These are phyloP conservation scores for Geotrypetes seraphini DNA, from an alignment of 2,797 vertebrate species.

Conservation along the genomic window DNA sequence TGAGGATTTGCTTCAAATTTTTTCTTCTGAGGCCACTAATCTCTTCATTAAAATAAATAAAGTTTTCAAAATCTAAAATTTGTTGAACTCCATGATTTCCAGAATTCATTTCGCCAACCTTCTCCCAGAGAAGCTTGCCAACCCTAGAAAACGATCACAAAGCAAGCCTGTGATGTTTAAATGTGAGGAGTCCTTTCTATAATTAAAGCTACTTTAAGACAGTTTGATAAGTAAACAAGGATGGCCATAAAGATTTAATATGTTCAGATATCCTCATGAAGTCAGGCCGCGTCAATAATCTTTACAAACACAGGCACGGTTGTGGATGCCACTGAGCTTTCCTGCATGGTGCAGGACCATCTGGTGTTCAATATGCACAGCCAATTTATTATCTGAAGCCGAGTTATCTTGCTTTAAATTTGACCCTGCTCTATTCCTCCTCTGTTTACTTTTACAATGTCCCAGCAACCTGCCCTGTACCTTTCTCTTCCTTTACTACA, in stretches of 20 bases:
- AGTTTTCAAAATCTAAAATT: too few relatives aligned
- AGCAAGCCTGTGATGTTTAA: too few relatives aligned
- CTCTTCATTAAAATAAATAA: too few relatives aligned
- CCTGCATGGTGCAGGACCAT: constrained; percentile 35
- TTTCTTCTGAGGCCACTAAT: too few relatives aligned
- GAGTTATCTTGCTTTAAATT: constrained; percentile 26
- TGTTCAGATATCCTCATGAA: constrained; percentile 31
- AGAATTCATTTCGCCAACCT: too few relatives aligned
- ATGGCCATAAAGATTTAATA: constrained; percentile 31
- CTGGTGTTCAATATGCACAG: constrained; percentile 23
- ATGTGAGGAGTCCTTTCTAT: too few relatives aligned
- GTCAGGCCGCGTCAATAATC: constrained; percentile 18
- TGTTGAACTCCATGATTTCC: too few relatives aligned
- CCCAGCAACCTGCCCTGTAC: constrained; percentile 25
- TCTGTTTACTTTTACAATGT: constrained; percentile 37
- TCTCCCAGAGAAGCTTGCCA: too few relatives aligned
- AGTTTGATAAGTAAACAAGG: too few relatives aligned
- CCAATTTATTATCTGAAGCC: constrained; percentile 38
- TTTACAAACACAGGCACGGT: constrained; percentile 16
- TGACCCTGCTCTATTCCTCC: constrained; percentile 26
- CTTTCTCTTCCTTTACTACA: constrained; percentile 13
- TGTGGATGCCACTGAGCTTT: constrained; percentile 20
- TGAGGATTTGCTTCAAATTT: too few relatives aligned
- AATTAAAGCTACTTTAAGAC: too few relatives aligned
- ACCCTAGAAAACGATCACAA: too few relatives aligned